Conservation (phyloP, 30 jellyfish, hydroid and myxozoan genomes). For the Hydra vulgaris region DNA sequence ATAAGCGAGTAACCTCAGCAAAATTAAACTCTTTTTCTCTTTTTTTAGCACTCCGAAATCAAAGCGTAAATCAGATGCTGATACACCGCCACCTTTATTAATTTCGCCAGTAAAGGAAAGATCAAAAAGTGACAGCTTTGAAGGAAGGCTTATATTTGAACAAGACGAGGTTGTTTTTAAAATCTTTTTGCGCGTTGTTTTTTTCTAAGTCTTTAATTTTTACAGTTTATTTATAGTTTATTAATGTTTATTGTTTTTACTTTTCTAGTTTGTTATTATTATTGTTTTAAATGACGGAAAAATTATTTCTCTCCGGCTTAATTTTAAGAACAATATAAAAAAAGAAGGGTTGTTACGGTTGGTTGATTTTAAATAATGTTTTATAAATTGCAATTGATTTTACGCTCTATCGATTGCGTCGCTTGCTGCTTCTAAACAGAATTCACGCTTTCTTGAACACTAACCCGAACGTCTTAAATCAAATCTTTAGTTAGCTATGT, state of each 20-base stretch:
- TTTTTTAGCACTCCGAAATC: slow-evolving; percentile 57
- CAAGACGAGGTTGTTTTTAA: background rate
- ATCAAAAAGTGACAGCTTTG: background rate
- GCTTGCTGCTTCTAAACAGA: background rate
- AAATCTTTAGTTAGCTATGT: background rate
- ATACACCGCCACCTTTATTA: slow-evolving; percentile 56
- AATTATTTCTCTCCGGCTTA: background rate
- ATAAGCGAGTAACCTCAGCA: no score
- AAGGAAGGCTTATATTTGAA: background rate
- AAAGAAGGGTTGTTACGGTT: background rate
- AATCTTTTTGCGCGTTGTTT: background rate
- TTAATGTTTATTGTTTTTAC: no score
- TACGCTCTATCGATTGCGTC: slow-evolving; percentile 15
- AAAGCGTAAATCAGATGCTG: slow-evolving; percentile 14
- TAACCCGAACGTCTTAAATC: background rate
- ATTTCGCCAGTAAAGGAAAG: slow-evolving; percentile 26
- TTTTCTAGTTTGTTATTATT: no score
- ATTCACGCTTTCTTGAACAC: background rate
- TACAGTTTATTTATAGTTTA: no score
- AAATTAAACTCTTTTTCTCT: no score
- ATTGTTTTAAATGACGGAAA: background rate
- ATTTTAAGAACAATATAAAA: background rate
- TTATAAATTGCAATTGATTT: background rate
- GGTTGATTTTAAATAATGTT: background rate
- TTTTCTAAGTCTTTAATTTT: no score